Base-by-base conservation (phyloP, 1,140 invertebrate species). In the Stegodyphus dumicola region DNA sequence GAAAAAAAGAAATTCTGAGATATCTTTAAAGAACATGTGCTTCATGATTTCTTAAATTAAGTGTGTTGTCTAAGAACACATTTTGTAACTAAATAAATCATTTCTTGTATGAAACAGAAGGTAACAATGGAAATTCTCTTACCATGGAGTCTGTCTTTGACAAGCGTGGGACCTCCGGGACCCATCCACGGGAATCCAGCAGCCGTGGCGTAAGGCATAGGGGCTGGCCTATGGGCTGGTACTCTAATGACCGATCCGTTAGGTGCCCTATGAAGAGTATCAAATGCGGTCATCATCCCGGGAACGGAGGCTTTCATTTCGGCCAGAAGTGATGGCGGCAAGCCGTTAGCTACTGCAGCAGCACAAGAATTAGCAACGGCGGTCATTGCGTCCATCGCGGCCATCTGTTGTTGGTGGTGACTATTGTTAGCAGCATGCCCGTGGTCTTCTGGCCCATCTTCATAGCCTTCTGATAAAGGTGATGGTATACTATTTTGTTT, bases 121-220 rank as follows among this genome's bases (percentile, higher is more conserved):
- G 33, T 33, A 33, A 33, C 3, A 33, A 33, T 33, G 1, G 33
- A 33, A 33, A 33, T 33, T 33, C 10, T 92, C 93, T 94, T 91
- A 96, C 95, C 95, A 92, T 95, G 95, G 81, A 97, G 90, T 90
- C 95, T 92, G 90, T 97, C 95, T 91, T 97, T 97, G 70, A 96
- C 94, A 89, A 96, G 94, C 88, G 94, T 92, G 93, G 94, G 88
- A 94, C 94, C 88, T 10, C 69, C 76, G 9, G 77, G 85, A 53
- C 94, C 93, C 85, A 92, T 91, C 89, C 91, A 91, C 10, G 91
- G 92, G 89, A 93, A 93, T 15, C 71, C 79, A 53, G 93, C 91
- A 9, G 81, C 13, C 91, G 93, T 92, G 0, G 92, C 91, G 64
- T 92, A 85, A 83, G 87, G 81, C 88, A 80, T 86, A 71, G 88